Base-by-base conservation (phyloP, 2,797 vertebrate genomes). In the Odontamblyopus lacepedii region DNA sequence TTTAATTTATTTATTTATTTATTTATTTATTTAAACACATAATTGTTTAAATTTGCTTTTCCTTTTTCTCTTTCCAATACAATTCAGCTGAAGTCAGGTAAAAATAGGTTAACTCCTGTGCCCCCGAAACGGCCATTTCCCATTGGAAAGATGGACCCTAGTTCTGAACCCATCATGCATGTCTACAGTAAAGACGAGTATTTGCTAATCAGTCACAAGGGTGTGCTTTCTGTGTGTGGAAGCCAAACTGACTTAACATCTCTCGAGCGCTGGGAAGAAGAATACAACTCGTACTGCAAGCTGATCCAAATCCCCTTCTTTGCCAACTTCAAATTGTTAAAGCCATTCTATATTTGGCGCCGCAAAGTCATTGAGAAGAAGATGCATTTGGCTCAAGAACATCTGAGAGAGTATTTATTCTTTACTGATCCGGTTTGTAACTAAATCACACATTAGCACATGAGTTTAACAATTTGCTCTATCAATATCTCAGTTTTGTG, bases 251-350 rank as follows among this genome's bases (percentile, higher is more conserved):
- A 92, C n/a, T 92, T 89, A 67, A 69, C 92, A 2, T 78, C 88
- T 7, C 73, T 88, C 9, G 90, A 94, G 5, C 81, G 88, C 69
- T 96, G 94, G 95, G 92, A 94, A 64, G 81, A 93, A 56, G 94
- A 95, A 80, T 93, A 94, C 76, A 71, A 87, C 1, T 87, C 82
- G 70, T 87, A 95, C 77, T 88, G 77, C 74, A 92, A 90, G 75
- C 88, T 96, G 68, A 83, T 71, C 12, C 68, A 81, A 71, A 96
- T 97, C 69, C 94, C 95, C n/a, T 91, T 93, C 72, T 96, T 97
- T 77, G 78, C 91, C 63, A 93, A 76, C 29, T 97, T 95, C 85
- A 93, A 94, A 70, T 93, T 91, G 75, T 94, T 94, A 93, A 95
- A 95, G 72, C 88, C 94, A 6, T 96, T 97, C 77, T 85, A 67